phyloP scores from a whole-genome alignment of 1,140 invertebrate species.

The Pseudomyrmex pallidus region DNA sequence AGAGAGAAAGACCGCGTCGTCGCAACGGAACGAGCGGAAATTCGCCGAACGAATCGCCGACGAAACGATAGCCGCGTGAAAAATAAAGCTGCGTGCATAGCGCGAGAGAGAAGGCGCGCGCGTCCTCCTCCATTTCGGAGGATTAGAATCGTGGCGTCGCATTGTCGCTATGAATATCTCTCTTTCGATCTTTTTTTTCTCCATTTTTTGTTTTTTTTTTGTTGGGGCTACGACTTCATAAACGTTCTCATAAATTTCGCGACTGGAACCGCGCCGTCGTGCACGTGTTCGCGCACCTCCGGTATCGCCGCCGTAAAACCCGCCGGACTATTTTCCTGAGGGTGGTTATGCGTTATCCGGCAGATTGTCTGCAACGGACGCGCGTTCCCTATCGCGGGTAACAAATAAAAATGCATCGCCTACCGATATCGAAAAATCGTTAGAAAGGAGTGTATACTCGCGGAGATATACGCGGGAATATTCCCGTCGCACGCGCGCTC shows the following conservation, averaged over 20 bases:
- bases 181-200: constrained; percentile 6
- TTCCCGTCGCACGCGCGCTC: background rate
- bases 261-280: constrained; percentile 13
- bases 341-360: constrained; percentile 70
- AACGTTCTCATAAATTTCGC: constrained; percentile 74
- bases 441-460: constrained; percentile 59
- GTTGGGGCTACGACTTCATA: constrained; percentile 65
- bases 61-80: constrained; percentile 56
- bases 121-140: constrained; percentile 52
- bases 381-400: constrained; percentile 59
- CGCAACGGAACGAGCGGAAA: constrained; percentile 25
- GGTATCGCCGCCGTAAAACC: constrained; percentile 61
- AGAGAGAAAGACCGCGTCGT: background rate
- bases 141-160: constrained; percentile 63
- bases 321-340: constrained; percentile 61
- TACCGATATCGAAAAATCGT: constrained; percentile 75
- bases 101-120: background rate
- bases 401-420: constrained; percentile 72
- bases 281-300: background rate
- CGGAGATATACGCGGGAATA: constrained; percentile 59
- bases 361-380: constrained; percentile 71
- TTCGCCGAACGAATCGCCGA: constrained; percentile 61
- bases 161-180: constrained; percentile 64
- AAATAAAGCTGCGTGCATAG: constrained; percentile 53
- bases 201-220: constrained; percentile 27